Conservation (phyloP, 2,113 vertebrate genomes). For the Struthidea cinerea region DNA sequence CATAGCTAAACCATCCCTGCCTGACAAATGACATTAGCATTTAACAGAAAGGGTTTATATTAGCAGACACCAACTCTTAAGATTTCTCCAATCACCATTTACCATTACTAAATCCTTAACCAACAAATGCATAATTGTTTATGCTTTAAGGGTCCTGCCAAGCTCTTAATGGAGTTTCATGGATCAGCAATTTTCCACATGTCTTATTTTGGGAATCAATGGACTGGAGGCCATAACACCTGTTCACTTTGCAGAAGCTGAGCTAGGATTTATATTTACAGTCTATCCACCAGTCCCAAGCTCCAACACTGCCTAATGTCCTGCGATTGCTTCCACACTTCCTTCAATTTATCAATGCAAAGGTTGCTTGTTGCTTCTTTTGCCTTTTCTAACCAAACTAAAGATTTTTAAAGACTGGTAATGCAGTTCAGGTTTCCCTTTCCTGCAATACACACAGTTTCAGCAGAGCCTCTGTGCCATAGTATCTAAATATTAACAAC, state of each 20-base stretch:
- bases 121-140: neutral
- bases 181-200: slow-evolving; percentile 48
- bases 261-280: slow-evolving; percentile 38
- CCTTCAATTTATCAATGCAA: neutral
- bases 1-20: neutral
- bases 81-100: neutral
- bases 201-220: slow-evolving; percentile 43
- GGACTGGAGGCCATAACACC: slow-evolving; percentile 45
- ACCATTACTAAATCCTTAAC: neutral
- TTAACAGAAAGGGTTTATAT: neutral
- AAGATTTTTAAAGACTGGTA: neutral
- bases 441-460: neutral
- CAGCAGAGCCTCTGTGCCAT: neutral
- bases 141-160: neutral
- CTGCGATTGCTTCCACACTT: neutral
- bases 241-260: slow-evolving; percentile 19
- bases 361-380: neutral
- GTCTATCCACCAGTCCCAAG: neutral
- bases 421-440: neutral
- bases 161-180: slow-evolving; percentile 27
- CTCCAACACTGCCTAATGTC: neutral
- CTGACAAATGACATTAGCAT: neutral
- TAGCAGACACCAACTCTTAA: neutral
- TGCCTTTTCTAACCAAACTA: neutral
- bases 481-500: neutral